A percentile compares a stretch with the other conserved stretches of the same genome.
Conservation (phyloP, 2,888 invertebrate species). For the Xestobium rufovillosum region DNA sequence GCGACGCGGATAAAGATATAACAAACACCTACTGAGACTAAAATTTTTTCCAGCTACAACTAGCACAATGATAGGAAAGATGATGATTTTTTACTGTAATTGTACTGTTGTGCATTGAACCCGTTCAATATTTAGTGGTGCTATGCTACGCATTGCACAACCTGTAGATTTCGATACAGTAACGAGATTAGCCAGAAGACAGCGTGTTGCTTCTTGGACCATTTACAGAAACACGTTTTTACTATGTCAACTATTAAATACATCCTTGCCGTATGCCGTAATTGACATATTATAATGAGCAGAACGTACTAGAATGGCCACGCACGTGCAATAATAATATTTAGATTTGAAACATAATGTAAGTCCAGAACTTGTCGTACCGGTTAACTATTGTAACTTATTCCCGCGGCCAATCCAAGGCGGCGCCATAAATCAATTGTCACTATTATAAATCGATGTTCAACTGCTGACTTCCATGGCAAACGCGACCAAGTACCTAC, state of each 20-base stretch:
- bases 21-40: too few relatives aligned
- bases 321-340: constrained; percentile 21
- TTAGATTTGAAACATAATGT: constrained; percentile 21
- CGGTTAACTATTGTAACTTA: constrained; percentile 35
- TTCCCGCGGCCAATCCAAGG: constrained; percentile 37
- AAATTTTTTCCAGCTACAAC: too few relatives aligned
- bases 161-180: too few relatives aligned
- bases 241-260: constrained; percentile 1
- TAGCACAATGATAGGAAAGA: too few relatives aligned
- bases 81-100: too few relatives aligned
- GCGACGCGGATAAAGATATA: too few relatives aligned
- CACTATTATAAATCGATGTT: constrained; percentile 45
- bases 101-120: too few relatives aligned
- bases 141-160: too few relatives aligned
- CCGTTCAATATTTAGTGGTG: too few relatives aligned
- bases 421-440: constrained; percentile 43
- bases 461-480: constrained; percentile 41
- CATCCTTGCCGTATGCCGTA: background rate
- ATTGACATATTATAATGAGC: constrained; percentile 1
- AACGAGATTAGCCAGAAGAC: too few relatives aligned
- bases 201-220: too few relatives aligned
- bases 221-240: too few relatives aligned
- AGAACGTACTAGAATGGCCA: constrained; percentile 8
- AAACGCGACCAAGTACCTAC: constrained; percentile 43
- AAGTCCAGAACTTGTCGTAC: constrained; percentile 31